phyloP scores from a whole-genome alignment of 2,888 invertebrate genomes.

The Troides aeacus region DNA sequence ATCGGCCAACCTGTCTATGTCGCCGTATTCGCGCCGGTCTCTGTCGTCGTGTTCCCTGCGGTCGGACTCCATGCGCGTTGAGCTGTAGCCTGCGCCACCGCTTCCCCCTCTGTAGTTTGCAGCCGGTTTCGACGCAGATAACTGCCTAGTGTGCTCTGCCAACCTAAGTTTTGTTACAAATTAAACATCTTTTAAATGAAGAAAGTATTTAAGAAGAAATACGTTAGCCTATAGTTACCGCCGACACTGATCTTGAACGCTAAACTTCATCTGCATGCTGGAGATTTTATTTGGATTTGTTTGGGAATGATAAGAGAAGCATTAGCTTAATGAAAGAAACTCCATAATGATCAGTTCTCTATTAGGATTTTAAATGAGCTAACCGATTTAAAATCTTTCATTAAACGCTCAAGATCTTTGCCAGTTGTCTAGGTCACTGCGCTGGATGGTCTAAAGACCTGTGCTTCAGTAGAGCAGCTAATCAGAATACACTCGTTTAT shows the following conservation, averaged over 20 bases:
- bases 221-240: background rate
- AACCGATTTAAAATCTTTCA: background rate
- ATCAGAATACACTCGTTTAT: background rate
- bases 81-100: constrained; percentile 48
- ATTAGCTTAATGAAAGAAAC: background rate
- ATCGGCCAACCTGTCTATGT: constrained; percentile 51
- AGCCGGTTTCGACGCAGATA: constrained; percentile 37
- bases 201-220: background rate
- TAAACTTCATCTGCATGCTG: background rate
- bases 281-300: background rate
- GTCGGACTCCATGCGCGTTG: constrained; percentile 57
- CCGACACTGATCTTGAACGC: constrained; percentile 2
- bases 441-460: background rate
- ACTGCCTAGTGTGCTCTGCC: constrained; percentile 67
- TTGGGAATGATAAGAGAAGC: background rate
- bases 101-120: constrained; percentile 41
- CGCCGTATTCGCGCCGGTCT: constrained; percentile 65
- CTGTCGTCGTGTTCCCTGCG: constrained; percentile 71
- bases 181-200: background rate
- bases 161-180: constrained; percentile 46
- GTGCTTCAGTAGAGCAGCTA: background rate
- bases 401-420: background rate
- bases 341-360: background rate
- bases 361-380: background rate
- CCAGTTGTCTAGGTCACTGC: background rate